These are phyloP conservation scores for Paguma larvata DNA, from an alignment of 2,797 vertebrate species.

Conservation along the genomic window DNA sequence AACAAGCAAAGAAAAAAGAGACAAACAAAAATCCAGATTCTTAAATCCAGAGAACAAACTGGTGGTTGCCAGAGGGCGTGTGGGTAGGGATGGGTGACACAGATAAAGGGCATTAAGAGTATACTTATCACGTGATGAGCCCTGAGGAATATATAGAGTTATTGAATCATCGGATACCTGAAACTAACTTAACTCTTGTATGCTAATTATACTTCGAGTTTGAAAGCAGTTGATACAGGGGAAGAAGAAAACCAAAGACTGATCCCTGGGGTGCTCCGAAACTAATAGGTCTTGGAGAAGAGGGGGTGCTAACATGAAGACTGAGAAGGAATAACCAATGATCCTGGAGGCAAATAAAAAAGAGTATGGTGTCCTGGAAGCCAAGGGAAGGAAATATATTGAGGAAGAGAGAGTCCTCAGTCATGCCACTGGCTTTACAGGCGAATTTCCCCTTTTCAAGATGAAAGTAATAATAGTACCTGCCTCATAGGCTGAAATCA, in stretches of 20 bases:
- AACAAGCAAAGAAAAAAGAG: neutral
- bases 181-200: neutral
- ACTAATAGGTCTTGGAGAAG: neutral
- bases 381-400: neutral
- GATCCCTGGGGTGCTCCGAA: neutral
- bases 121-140: neutral
- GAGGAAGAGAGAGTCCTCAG: neutral
- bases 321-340: neutral
- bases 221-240: neutral
- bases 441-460: conserved; percentile 20
- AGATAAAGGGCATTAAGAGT: neutral
- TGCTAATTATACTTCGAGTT: neutral
- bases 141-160: neutral
- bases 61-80: neutral
- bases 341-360: neutral
- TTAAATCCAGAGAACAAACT: neutral
- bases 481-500: neutral
- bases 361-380: neutral
- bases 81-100: neutral
- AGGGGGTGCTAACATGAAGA: neutral
- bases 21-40: neutral
- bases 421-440: neutral
- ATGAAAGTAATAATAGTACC: neutral
- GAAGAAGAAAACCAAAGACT: neutral
- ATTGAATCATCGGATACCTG: neutral